Evolutionary conservation across 2,113 vertebrate species (phyloP).

Genomic region (Motacilla tschutschensis): DNA sequence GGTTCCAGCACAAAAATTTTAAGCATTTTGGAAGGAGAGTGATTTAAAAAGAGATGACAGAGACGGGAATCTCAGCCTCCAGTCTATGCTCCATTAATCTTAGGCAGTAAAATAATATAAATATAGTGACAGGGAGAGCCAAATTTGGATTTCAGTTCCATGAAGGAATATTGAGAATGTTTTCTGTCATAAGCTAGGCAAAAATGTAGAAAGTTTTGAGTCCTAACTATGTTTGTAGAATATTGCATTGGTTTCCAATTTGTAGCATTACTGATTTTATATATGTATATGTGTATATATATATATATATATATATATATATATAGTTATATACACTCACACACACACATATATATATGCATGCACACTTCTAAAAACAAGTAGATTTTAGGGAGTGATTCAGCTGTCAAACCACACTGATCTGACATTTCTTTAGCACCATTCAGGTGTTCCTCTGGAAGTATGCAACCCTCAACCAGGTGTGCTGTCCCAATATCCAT

Average conservation of each 20-base stretch:
- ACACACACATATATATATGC: no score
- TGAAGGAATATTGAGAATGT: not conserved
- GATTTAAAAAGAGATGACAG: not conserved
- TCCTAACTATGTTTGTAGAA: not conserved
- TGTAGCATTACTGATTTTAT: accelerated
- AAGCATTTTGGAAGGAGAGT: not conserved
- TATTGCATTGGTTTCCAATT: not conserved
- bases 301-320: no score
- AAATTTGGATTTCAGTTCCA: not conserved
- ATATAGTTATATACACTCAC: no score
- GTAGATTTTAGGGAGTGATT: not conserved
- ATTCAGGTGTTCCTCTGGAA: not conserved
- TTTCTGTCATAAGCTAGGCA: not conserved
- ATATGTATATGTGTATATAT: no score
- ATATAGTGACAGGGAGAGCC: not conserved
- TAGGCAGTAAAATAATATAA: not conserved
- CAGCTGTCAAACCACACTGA: not conserved
- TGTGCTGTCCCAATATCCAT: not conserved
- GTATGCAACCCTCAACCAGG: not conserved
- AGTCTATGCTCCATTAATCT: not conserved
- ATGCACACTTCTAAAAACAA: not conserved
- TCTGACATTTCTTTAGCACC: not conserved
- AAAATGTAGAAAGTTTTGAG: not conserved
- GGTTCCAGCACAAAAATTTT: not conserved
- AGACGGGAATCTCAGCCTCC: not conserved